Evolutionary conservation across 2,888 invertebrate genomes (phyloP).

Genomic region (Tenthredo livida): DNA sequence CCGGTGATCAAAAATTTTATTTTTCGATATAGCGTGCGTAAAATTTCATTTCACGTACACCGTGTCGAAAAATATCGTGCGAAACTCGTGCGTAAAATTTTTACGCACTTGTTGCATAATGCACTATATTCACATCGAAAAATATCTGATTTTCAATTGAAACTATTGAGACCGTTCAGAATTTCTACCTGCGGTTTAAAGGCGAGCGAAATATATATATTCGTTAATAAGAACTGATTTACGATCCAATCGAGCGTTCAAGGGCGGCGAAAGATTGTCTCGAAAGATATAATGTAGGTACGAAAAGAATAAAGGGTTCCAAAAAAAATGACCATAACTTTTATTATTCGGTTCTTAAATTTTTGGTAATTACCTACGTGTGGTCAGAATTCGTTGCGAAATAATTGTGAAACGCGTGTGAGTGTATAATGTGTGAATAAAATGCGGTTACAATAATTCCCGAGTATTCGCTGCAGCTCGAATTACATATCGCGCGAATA

Average conservation of each 20-base stretch:
- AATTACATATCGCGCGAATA: neutral
- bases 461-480: neutral
- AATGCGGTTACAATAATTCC: neutral
- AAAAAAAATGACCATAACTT: neutral
- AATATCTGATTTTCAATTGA: neutral
- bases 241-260: constrained; percentile 23
- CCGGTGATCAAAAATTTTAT: no score
- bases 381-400: neutral
- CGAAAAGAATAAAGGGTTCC: neutral
- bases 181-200: constrained; percentile 7
- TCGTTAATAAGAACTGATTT: neutral
- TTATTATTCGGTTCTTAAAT: neutral
- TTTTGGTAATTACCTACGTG: neutral
- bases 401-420: neutral
- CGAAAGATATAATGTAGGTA: neutral
- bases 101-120: no score
- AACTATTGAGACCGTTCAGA: neutral
- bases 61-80: no score
- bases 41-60: no score
- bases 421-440: neutral
- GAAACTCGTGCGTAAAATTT: no score
- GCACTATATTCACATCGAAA: no score
- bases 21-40: no score
- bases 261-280: constrained; percentile 10
- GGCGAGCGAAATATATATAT: neutral